phyloP scores from a whole-genome alignment of 2,797 vertebrate species.

The Coluber constrictor region DNA sequence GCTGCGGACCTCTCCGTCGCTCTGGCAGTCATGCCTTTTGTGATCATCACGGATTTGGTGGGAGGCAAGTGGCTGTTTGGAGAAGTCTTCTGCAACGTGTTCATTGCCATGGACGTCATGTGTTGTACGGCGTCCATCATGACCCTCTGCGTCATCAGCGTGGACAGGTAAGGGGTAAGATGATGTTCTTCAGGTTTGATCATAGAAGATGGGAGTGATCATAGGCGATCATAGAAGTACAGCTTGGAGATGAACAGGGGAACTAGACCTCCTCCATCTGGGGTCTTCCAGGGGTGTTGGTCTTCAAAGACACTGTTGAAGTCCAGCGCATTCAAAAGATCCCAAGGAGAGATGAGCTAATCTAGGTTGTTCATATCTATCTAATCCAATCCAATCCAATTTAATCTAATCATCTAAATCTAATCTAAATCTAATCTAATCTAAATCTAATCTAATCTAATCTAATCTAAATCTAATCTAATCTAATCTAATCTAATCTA shows the following conservation, averaged over 20 bases:
- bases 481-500: too few species aligned
- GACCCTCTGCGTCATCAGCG: constrained; percentile 75
- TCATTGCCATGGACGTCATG: constrained; percentile 76
- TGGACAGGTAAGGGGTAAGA: constrained; percentile 66
- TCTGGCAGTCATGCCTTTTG: constrained; percentile 71
- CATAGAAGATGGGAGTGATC: background rate
- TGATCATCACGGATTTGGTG: constrained; percentile 72
- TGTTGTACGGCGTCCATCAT: constrained; percentile 74
- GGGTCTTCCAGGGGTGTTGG: background rate
- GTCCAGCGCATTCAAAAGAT: background rate
- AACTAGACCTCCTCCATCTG: background rate
- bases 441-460: too few species aligned
- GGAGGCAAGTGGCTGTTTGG: constrained; percentile 74
- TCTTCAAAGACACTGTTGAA: background rate
- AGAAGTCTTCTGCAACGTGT: constrained; percentile 73
- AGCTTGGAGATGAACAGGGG: background rate
- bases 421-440: too few species aligned
- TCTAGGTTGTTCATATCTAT: background rate
- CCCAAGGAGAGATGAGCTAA: background rate
- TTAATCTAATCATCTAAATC: too few species aligned
- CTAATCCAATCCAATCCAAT: background rate
- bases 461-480: background rate
- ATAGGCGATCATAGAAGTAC: too few species aligned
- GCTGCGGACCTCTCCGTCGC: constrained; percentile 71
- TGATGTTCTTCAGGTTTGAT: background rate